These are phyloP conservation scores for Drosophila quasianomalipes DNA, from an alignment of 2,888 invertebrate genomes.

Conservation along the genomic window DNA sequence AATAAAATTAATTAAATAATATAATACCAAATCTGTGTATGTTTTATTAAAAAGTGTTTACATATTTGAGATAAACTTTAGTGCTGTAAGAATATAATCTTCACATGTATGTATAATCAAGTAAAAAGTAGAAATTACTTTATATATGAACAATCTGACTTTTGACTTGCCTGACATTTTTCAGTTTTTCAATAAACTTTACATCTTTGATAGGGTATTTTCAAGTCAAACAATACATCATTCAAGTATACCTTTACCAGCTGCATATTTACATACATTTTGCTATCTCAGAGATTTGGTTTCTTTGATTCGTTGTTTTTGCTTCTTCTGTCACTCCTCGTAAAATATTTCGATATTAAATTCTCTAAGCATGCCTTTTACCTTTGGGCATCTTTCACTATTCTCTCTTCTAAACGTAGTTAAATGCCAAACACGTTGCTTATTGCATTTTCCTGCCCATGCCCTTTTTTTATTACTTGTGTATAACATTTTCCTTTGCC, in stretches of 20 bases:
- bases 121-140: not conserved
- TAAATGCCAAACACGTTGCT: conserved; percentile 41
- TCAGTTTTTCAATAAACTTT: not conserved
- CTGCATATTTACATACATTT: conserved; percentile 44
- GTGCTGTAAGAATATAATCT: not conserved
- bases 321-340: conserved; percentile 29
- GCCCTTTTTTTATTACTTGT: conserved; percentile 23
- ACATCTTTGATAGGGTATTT: not conserved
- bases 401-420: conserved; percentile 14
- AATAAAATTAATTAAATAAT: not conserved
- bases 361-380: conserved; percentile 31
- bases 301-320: conserved; percentile 3
- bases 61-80: not conserved
- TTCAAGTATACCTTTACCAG: not conserved
- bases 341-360: conserved; percentile 71
- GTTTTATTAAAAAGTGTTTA: not conserved
- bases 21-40: not conserved
- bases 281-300: conserved; percentile 29
- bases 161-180: not conserved
- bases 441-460: conserved; percentile 56
- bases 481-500: conserved; percentile 55
- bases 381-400: conserved; percentile 16
- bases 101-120: not conserved
- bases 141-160: not conserved
- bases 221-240: not conserved